Evolutionary conservation across 2,888 invertebrate genomes (phyloP).

Genomic region (Tipula unca): DNA sequence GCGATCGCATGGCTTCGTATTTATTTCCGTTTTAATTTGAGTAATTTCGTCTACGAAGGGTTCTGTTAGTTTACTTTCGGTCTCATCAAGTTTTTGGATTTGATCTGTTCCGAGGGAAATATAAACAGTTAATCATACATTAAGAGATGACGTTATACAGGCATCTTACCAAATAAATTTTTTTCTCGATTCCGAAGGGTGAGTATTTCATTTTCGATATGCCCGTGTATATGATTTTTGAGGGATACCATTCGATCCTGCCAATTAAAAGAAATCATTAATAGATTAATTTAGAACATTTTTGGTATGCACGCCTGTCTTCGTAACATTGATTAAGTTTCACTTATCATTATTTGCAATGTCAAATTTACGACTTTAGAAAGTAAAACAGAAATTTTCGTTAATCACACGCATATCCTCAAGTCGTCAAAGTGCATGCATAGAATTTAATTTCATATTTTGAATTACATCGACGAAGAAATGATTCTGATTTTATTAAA

Average conservation of each 20-base stretch:
- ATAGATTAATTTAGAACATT: not conserved
- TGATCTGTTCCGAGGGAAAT: not conserved
- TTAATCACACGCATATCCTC: not conserved
- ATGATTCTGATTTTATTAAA: not conserved
- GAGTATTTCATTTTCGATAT: constrained; percentile 47
- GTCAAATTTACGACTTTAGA: not conserved
- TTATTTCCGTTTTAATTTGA: constrained; percentile 2
- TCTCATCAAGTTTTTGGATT: not conserved
- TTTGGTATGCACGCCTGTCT: not conserved
- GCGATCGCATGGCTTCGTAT: not conserved
- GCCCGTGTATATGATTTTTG: constrained; percentile 45
- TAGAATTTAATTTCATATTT: not conserved
- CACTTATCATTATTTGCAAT: not conserved
- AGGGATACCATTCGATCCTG: constrained; percentile 48
- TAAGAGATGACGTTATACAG: not conserved
- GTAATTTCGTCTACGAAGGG: not conserved
- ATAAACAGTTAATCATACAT: not conserved
- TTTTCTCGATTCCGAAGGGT: constrained; percentile 44
- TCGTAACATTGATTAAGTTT: not conserved
- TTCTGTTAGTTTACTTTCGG: not conserved
- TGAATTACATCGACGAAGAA: not conserved
- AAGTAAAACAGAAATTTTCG: not conserved
- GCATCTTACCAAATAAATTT: constrained; percentile 38
- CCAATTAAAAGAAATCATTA: constrained; percentile 17
- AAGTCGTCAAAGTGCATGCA: not conserved